Conservation (phyloP, 2,113 vertebrate species). For the Electrona antarctica region DNA sequence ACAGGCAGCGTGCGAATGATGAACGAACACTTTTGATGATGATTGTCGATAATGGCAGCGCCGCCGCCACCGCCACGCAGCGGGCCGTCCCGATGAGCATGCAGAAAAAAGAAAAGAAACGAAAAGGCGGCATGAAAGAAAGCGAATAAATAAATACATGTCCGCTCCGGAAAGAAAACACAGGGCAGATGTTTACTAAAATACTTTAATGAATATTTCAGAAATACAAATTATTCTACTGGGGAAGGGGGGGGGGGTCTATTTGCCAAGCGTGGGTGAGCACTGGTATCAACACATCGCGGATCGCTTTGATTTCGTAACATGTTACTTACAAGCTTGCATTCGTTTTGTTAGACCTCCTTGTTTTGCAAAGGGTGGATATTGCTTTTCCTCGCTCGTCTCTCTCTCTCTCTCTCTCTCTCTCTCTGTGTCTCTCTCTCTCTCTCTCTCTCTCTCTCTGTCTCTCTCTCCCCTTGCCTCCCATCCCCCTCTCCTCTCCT, state of each 20-base stretch:
- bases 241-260: too few relatives aligned
- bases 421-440: constrained; percentile 2
- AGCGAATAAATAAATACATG: too few relatives aligned
- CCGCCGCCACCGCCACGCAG: too few relatives aligned
- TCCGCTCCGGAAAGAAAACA: too few relatives aligned
- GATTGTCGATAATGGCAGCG: not conserved
- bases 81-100: too few relatives aligned
- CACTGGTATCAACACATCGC: constrained; percentile 17
- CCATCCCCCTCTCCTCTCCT: constrained; percentile 22
- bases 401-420: not conserved
- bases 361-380: constrained; percentile 44
- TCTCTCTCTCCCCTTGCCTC: not conserved
- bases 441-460: constrained; percentile 4
- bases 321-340: constrained; percentile 48
- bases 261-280: not conserved
- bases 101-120: too few relatives aligned
- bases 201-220: not conserved
- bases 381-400: constrained; percentile 4
- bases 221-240: not conserved
- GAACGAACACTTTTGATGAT: not conserved
- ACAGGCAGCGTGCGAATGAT: constrained; percentile 16
- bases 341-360: constrained; percentile 47
- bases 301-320: constrained; percentile 33
- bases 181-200: too few relatives aligned
- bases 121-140: too few relatives aligned